These are phyloP conservation scores for Arizona elegans DNA, from an alignment of 2,113 vertebrate genomes.

Conservation along the genomic window DNA sequence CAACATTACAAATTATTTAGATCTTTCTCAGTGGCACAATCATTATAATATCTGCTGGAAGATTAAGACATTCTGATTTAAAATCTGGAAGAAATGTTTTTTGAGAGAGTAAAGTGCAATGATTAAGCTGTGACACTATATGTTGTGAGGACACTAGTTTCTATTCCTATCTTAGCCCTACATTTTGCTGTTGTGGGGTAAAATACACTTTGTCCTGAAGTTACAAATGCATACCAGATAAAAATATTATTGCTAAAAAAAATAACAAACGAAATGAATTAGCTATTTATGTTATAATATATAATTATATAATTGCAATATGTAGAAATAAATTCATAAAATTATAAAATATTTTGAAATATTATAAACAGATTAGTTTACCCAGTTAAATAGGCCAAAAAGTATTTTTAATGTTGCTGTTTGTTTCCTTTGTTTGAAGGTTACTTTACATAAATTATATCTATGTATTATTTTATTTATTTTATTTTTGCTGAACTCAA, in stretches of 20 bases:
- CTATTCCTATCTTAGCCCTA: neutral
- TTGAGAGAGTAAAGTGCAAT: neutral
- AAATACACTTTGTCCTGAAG: neutral
- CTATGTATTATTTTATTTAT: neutral
- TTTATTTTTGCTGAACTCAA: neutral
- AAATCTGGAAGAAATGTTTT: neutral
- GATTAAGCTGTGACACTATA: neutral
- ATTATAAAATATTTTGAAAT: neutral
- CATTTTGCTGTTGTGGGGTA: neutral
- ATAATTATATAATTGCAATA: neutral
- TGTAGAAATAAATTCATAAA: neutral
- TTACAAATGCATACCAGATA: neutral
- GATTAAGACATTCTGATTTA: neutral
- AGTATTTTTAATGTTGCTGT: neutral
- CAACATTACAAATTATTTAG: neutral
- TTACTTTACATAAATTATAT: neutral
- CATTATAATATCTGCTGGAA: neutral
- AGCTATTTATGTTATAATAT: neutral
- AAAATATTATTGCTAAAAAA: neutral
- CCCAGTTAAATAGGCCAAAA: neutral
- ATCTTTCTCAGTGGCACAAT: neutral
- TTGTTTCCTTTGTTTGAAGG: neutral
- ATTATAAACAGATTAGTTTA: neutral
- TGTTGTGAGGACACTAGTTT: neutral
- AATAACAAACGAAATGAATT: neutral